Conservation (phyloP, 2,797 vertebrate species). For the Lycodopsis pacificus region DNA sequence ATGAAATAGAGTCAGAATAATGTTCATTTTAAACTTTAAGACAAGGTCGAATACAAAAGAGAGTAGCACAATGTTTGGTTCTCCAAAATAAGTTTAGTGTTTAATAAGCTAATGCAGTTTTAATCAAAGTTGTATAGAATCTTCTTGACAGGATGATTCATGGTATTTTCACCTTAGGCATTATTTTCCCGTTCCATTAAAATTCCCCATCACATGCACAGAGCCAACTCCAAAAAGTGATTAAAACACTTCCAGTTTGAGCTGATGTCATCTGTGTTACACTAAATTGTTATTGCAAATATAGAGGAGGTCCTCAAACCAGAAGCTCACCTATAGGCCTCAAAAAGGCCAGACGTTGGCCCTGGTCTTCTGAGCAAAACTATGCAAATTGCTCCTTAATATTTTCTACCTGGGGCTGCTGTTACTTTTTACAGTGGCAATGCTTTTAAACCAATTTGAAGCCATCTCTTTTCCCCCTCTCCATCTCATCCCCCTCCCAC, state of each 20-base stretch:
- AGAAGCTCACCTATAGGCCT: conserved; percentile 12
- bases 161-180: background rate
- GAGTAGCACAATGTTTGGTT: background rate
- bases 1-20: background rate
- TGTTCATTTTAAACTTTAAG: background rate
- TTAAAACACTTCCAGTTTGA: conserved; percentile 13
- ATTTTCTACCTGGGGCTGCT: conserved; percentile 42
- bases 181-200: conserved; percentile 7
- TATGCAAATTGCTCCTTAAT: conserved; percentile 49
- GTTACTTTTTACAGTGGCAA: conserved; percentile 71
- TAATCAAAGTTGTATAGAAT: background rate
- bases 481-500: conserved; percentile 50
- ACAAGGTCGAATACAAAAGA: background rate
- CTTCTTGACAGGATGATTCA: background rate
- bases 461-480: conserved; percentile 61
- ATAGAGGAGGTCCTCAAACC: background rate
- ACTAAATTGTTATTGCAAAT: conserved; percentile 20
- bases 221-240: background rate
- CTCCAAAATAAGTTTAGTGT: background rate
- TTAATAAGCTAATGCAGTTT: conserved; percentile 7
- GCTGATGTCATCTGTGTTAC: conserved; percentile 11
- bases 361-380: conserved; percentile 43
- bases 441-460: conserved; percentile 77
- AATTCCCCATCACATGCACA: background rate
- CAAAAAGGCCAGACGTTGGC: conserved; percentile 18